Evolutionary conservation across 2,888 invertebrate species (phyloP).

Genomic region (Malthinus flaveolus): DNA sequence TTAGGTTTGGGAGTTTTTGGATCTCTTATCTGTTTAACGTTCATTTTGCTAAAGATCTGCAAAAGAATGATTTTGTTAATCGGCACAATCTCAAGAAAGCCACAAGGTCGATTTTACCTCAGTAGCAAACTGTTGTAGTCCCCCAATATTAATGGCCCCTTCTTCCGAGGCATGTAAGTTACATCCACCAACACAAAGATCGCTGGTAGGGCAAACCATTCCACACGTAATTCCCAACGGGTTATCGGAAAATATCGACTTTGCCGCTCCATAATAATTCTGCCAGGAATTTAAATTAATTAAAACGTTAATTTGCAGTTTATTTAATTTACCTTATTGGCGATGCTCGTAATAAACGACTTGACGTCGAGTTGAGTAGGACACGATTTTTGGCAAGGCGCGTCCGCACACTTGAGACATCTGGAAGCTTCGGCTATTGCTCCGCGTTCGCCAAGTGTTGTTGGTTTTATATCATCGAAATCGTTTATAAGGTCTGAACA

Average conservation of each 20-base stretch:
- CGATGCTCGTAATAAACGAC: slow-evolving; percentile 93
- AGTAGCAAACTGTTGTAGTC: slow-evolving; percentile 95
- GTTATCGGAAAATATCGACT: slow-evolving; percentile 95
- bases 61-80: slow-evolving; percentile 20
- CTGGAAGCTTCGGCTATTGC: slow-evolving; percentile 88
- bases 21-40: slow-evolving; percentile 82
- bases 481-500: slow-evolving; percentile 78
- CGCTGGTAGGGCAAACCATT: slow-evolving; percentile 99
- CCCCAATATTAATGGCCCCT: slow-evolving; percentile 98
- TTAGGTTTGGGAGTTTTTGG: slow-evolving; percentile 66
- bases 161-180: slow-evolving; percentile 95
- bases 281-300: slow-evolving; percentile 44
- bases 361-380: slow-evolving; percentile 98
- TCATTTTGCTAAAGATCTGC: slow-evolving; percentile 91
- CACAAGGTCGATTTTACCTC: slow-evolving; percentile 63
- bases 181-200: slow-evolving; percentile 97
- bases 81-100: no score
- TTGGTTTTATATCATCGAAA: slow-evolving; percentile 97
- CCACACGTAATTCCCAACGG: slow-evolving; percentile 94
- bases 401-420: slow-evolving; percentile 92
- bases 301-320: not conserved
- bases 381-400: slow-evolving; percentile 98
- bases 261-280: slow-evolving; percentile 98
- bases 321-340: slow-evolving; percentile 75
- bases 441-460: slow-evolving; percentile 93